Percentiles rank a stretch among this genome's conserved stretches.
Evolutionary conservation across 2,113 vertebrate species (phyloP).

Genomic region (Microcebus jonahi): DNA sequence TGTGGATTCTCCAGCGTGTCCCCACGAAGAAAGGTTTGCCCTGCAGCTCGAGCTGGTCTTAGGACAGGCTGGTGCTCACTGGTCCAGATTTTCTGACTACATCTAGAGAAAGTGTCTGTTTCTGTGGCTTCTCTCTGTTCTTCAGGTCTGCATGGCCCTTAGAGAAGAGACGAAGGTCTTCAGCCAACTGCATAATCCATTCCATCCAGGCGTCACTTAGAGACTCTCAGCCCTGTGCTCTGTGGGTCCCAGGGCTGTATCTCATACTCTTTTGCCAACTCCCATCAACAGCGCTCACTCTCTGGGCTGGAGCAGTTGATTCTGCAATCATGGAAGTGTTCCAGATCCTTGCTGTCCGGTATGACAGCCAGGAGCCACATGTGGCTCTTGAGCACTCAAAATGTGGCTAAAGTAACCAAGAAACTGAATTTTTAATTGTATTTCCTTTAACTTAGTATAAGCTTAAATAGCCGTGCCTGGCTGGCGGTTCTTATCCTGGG

Average conservation of each 20-base stretch:
- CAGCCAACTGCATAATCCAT: no score
- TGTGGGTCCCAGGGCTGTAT: not conserved
- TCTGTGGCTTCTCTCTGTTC: not conserved
- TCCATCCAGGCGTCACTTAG: not conserved
- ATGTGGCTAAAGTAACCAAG: not conserved
- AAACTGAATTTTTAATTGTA: not conserved
- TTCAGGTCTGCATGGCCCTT: fast-evolving
- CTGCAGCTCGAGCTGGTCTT: no score
- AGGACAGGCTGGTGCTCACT: fast-evolving
- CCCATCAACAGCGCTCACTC: fast-evolving
- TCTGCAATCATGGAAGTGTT: no score
- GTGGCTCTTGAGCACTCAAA: not conserved
- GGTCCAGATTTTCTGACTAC: not conserved
- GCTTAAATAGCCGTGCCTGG: not conserved
- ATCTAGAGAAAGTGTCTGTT: not conserved
- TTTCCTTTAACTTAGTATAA: not conserved
- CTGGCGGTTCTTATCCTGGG: not conserved
- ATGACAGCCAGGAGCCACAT: fast-evolving
- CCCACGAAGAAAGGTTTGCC: fast-evolving
- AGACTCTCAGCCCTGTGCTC: fast-evolving
- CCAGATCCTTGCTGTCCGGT: not conserved
- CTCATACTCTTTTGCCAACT: not conserved
- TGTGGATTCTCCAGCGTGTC: not conserved
- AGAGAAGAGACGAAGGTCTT: not conserved
- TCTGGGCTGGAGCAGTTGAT: fast-evolving